Evolutionary conservation across 2,797 vertebrate genomes (phyloP).

Genomic region (Atherinosoma microstoma): DNA sequence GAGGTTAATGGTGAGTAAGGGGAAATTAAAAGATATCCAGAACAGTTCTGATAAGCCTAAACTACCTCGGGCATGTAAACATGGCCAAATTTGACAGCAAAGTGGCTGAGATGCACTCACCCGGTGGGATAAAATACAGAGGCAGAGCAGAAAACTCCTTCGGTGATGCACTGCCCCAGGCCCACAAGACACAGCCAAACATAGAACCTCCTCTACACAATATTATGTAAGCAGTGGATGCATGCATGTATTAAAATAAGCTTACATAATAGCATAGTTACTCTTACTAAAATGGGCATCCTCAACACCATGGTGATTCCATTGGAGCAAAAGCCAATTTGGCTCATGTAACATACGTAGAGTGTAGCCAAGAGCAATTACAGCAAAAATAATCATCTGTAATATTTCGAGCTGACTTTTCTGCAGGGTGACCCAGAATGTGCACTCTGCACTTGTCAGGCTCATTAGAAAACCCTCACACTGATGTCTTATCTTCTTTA

Average conservation of each 20-base stretch:
- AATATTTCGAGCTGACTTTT: slow-evolving; percentile 9
- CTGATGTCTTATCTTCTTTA: not conserved
- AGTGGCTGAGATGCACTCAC: slow-evolving; percentile 31
- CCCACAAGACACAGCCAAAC: slow-evolving; percentile 64
- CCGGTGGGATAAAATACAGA: slow-evolving; percentile 49
- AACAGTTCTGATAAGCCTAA: slow-evolving; percentile 1
- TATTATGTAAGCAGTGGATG: slow-evolving; percentile 69
- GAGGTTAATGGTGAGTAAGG: not conserved
- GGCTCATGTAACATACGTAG: slow-evolving; percentile 43
- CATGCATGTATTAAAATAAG: slow-evolving; percentile 55
- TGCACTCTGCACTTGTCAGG: not conserved
- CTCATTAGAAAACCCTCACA: no score
- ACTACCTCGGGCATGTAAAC: not conserved
- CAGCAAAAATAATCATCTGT: not conserved
- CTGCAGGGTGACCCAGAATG: not conserved
- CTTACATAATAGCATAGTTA: slow-evolving; percentile 62
- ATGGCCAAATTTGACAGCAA: slow-evolving; percentile 1
- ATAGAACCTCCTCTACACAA: slow-evolving; percentile 74
- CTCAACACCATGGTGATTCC: slow-evolving; percentile 22
- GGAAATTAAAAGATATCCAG: slow-evolving; percentile 9
- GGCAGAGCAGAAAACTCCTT: slow-evolving; percentile 43
- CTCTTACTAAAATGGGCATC: slow-evolving; percentile 27
- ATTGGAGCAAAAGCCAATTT: not conserved
- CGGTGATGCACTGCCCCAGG: slow-evolving; percentile 60
- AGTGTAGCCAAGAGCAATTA: slow-evolving; percentile 57